These are phyloP conservation scores for Denticeps clupeoides DNA, from an alignment of 2,797 vertebrate species.

Conservation along the genomic window DNA sequence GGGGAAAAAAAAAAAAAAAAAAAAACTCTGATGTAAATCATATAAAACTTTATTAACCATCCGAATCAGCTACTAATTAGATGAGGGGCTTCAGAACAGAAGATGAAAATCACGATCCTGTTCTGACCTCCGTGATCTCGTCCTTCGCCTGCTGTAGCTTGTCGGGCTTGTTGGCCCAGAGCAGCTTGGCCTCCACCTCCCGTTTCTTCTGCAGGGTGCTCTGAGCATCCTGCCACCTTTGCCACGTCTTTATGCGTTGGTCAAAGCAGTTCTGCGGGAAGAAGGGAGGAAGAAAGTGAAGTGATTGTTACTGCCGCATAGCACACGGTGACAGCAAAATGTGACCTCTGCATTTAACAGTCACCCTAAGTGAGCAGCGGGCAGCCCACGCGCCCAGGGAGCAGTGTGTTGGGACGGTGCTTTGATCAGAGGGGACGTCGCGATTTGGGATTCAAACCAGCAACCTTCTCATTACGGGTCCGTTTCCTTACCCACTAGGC, in stretches of 20 bases:
- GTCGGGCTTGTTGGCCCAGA: conserved; percentile 95
- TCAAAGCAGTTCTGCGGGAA: conserved; percentile 78
- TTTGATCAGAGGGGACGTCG: no score
- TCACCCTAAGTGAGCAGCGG: no score
- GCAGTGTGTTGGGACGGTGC: no score
- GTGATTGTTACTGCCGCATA: no score
- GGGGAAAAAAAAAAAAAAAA: conserved; percentile 7
- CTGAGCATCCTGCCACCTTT: conserved; percentile 90
- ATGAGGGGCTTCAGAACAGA: neutral
- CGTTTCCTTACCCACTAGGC: no score
- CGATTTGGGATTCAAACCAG: no score
- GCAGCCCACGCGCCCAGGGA: no score
- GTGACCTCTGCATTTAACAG: no score
- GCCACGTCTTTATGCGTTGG: conserved; percentile 87
- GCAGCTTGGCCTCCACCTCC: conserved; percentile 82
- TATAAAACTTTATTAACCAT: neutral
- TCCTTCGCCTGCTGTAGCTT: conserved; percentile 95
- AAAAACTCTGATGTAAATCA: neutral
- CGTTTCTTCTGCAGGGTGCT: conserved; percentile 86
- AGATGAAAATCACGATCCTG: no score
- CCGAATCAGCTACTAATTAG: no score
- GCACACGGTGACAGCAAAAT: no score
- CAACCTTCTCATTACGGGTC: no score
- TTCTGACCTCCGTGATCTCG: conserved; percentile 82
- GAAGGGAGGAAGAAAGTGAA: neutral